Evolutionary conservation across 2,888 invertebrate species (phyloP).

Genomic region (Microctonus brassicae): DNA sequence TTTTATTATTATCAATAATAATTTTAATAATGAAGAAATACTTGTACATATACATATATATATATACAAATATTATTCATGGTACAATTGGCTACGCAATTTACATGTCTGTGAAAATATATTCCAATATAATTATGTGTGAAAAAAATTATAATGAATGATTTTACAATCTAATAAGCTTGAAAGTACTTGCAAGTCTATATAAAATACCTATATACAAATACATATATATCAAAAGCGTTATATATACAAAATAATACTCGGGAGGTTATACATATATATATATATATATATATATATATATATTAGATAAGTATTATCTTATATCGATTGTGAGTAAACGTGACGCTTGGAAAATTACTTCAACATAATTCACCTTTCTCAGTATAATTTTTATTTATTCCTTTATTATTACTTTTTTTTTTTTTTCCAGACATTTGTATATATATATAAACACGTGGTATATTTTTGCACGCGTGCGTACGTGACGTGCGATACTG

Average conservation of each 20-base stretch:
- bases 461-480: constrained; percentile 23
- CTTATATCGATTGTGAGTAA: constrained; percentile 10
- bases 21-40: neutral
- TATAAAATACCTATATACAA: too few relatives aligned
- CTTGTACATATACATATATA: too few relatives aligned
- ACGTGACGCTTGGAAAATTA: constrained; percentile 34
- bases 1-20: neutral
- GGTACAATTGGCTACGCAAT: neutral
- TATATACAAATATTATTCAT: too few relatives aligned
- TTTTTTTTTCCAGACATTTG: neutral
- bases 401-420: neutral
- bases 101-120: neutral
- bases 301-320: constrained; percentile 20
- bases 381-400: constrained; percentile 8
- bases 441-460: constrained; percentile 15
- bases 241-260: neutral
- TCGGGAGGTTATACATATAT: neutral
- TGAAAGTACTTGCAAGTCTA: neutral
- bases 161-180: neutral
- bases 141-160: neutral
- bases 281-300: too few relatives aligned
- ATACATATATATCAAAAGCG: neutral
- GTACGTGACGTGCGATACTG: constrained; percentile 50
- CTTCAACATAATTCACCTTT: constrained; percentile 34
- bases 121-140: neutral